Percentiles rank a stretch among this genome's conserved stretches.
Conservation (phyloP, 2,888 invertebrate species). For the Tortricodes alternella region DNA sequence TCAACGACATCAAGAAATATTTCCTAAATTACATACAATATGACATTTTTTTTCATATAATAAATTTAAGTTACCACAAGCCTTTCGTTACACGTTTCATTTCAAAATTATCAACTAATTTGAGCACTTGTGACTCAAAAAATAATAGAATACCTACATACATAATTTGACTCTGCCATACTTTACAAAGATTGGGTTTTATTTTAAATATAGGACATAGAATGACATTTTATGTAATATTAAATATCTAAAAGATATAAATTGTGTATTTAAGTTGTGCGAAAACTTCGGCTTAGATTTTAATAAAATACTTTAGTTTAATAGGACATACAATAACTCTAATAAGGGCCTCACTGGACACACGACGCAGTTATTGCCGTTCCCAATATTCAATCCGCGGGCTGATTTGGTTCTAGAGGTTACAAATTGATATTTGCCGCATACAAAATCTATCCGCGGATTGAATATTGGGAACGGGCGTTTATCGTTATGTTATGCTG, state of each 20-base stretch:
- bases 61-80: slow-evolving; percentile 62
- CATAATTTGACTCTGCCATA: slow-evolving; percentile 55
- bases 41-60: slow-evolving; percentile 46
- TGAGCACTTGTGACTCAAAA: slow-evolving; percentile 48
- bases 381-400: too few relatives aligned
- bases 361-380: too few relatives aligned
- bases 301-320: too few relatives aligned
- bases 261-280: too few relatives aligned
- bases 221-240: background rate
- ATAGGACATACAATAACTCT: too few relatives aligned
- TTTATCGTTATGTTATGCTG: too few relatives aligned
- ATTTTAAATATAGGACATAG: background rate
- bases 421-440: too few relatives aligned
- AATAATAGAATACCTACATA: slow-evolving; percentile 15
- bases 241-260: slow-evolving; percentile 2
- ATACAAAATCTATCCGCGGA: too few relatives aligned
- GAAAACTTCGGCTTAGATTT: too few relatives aligned
- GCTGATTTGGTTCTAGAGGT: too few relatives aligned
- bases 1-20: slow-evolving; percentile 65
- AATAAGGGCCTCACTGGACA: too few relatives aligned
- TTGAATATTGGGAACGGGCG: too few relatives aligned
- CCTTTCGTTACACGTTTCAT: slow-evolving; percentile 61
- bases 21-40: slow-evolving; percentile 51
- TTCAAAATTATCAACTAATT: slow-evolving; percentile 58
- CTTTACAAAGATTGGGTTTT: slow-evolving; percentile 38